Evolutionary conservation across 2,888 invertebrate genomes (phyloP).

Genomic region (Cantharis flavilabris): DNA sequence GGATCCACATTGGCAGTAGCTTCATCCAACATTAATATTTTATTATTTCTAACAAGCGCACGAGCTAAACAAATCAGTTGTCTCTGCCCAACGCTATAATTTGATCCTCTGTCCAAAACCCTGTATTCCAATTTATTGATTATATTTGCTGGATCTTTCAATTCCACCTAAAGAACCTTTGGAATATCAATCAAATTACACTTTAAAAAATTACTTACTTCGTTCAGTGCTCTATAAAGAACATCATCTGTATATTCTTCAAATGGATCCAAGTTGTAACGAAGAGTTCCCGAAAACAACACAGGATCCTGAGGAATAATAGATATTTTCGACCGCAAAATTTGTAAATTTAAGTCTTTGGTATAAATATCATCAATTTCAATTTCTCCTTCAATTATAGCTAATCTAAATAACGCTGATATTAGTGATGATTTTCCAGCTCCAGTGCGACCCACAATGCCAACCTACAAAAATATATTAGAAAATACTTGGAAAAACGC

Average conservation of each 20-base stretch:
- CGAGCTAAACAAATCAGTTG: slow-evolving; percentile 89
- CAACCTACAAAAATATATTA: slow-evolving; percentile 60
- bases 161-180: slow-evolving; percentile 64
- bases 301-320: slow-evolving; percentile 80
- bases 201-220: slow-evolving; percentile 57
- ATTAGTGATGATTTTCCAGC: slow-evolving; percentile 83
- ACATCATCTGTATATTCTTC: slow-evolving; percentile 69
- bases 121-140: slow-evolving; percentile 67
- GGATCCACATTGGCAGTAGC: slow-evolving; percentile 95
- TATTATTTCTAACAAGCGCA: slow-evolving; percentile 83
- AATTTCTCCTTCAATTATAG: slow-evolving; percentile 68
- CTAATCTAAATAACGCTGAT: slow-evolving; percentile 58
- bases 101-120: slow-evolving; percentile 78
- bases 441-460: slow-evolving; percentile 83
- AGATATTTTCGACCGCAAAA: slow-evolving; percentile 67
- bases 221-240: slow-evolving; percentile 73
- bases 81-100: slow-evolving; percentile 88
- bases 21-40: slow-evolving; percentile 86
- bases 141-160: slow-evolving; percentile 69
- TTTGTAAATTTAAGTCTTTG: slow-evolving; percentile 62
- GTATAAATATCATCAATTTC: slow-evolving; percentile 71
- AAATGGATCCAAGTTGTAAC: slow-evolving; percentile 78
- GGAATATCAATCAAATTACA: neutral
- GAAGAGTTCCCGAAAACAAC: slow-evolving; percentile 72
- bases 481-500: neutral